Evolutionary conservation across 2,797 vertebrate species (phyloP).

Genomic region (Sciurus vulgaris): DNA sequence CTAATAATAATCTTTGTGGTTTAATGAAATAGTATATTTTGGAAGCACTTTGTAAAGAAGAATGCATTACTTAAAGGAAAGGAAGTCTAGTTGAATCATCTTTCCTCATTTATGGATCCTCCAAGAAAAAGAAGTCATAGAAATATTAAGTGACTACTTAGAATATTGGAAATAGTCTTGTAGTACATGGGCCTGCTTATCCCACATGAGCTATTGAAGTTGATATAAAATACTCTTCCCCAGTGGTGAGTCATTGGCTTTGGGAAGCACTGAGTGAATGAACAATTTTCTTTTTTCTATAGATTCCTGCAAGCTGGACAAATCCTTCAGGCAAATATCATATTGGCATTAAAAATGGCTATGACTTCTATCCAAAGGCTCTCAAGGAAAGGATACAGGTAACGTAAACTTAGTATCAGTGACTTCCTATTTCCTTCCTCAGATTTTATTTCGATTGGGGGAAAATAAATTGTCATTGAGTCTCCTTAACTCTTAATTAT

Average conservation of each 20-base stretch:
- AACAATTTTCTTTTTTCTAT: slow-evolving; percentile 30
- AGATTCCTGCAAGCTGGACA: slow-evolving; percentile 95
- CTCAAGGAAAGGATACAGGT: slow-evolving; percentile 99
- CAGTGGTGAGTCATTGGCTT: not conserved
- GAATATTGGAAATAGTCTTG: not conserved
- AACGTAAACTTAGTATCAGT: slow-evolving; percentile 53
- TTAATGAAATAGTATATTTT: not conserved
- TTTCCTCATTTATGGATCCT: not conserved
- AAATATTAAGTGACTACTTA: not conserved
- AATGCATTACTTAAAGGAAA: not conserved
- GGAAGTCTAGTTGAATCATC: not conserved
- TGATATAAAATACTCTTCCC: not conserved
- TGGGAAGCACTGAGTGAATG: not conserved
- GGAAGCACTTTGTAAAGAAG: slow-evolving; percentile 5
- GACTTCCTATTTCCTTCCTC: not conserved
- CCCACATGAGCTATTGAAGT: not conserved
- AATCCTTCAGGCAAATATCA: slow-evolving; percentile 97
- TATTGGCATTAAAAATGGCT: slow-evolving; percentile 98
- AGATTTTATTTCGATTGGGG: slow-evolving; percentile 26
- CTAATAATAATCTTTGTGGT: no score
- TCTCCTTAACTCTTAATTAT: not conserved
- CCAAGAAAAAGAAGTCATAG: not conserved
- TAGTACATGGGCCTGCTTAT: not conserved
- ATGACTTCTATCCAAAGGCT: slow-evolving; percentile 98
- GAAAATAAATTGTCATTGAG: not conserved